Percentiles rank a stretch among this genome's conserved stretches.
Evolutionary conservation across 2,797 vertebrate genomes (phyloP).

Genomic region (Eurystomus glaucurus): DNA sequence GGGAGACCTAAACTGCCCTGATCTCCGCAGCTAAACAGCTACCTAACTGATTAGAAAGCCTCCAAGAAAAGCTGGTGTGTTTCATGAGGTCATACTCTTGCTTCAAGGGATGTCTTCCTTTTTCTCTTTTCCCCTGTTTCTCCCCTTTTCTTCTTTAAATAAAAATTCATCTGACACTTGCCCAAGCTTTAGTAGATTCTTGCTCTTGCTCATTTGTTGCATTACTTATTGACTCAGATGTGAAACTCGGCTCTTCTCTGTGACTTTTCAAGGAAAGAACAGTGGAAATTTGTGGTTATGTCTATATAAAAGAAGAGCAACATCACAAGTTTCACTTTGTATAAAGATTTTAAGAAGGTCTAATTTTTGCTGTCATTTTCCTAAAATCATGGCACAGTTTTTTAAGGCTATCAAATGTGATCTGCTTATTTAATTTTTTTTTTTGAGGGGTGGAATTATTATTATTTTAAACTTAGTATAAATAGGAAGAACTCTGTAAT

Average conservation of each 20-base stretch:
- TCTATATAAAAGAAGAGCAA: not conserved
- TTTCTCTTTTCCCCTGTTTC: not conserved
- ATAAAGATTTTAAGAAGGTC: not conserved
- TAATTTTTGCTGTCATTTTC: not conserved
- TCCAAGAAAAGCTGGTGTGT: not conserved
- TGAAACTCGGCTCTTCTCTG: not conserved
- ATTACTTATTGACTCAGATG: not conserved
- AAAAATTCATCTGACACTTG: not conserved
- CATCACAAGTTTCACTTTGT: not conserved
- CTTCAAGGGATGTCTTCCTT: not conserved
- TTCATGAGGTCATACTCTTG: not conserved
- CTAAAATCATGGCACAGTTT: not conserved
- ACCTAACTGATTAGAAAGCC: not conserved
- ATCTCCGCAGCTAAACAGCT: not conserved
- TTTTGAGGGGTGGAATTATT: not conserved
- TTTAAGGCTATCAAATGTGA: not conserved
- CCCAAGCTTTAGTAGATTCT: not conserved
- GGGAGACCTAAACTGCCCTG: not conserved
- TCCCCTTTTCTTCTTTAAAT: not conserved
- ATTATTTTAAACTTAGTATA: conserved; percentile 40
- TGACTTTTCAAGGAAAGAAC: not conserved
- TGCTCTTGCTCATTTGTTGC: rapidly evolving
- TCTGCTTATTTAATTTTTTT: not conserved
- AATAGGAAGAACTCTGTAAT: conserved; percentile 61
- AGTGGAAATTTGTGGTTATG: not conserved